Conservation (phyloP, 2,888 invertebrate species). For the Lasioglossum leucozonium region DNA sequence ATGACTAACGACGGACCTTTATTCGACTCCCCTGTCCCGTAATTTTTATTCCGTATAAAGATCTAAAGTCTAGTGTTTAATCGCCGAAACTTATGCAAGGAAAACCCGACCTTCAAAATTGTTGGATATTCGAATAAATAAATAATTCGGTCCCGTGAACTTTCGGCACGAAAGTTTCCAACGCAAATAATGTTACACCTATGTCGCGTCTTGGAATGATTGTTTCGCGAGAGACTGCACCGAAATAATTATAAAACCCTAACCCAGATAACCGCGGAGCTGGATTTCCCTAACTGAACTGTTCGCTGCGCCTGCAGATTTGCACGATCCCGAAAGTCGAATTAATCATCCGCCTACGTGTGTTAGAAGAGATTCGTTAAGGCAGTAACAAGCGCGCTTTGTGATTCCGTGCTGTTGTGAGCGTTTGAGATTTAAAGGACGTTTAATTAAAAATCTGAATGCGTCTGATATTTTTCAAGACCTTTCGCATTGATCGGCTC, state of each 20-base stretch:
- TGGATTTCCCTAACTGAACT: slow-evolving; percentile 1
- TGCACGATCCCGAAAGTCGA: slow-evolving; percentile 7
- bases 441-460: not conserved
- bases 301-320: slow-evolving; percentile 11
- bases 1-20: too few species aligned
- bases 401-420: not conserved
- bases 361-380: slow-evolving; percentile 27
- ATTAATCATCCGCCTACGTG: slow-evolving; percentile 20
- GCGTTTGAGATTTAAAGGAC: not conserved
- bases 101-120: not conserved
- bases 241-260: slow-evolving; percentile 31
- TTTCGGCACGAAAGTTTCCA: not conserved
- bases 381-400: not conserved
- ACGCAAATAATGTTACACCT: not conserved
- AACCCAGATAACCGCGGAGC: slow-evolving; percentile 7
- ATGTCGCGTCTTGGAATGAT: not conserved
- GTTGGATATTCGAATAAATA: not conserved
- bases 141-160: not conserved
- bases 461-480: not conserved
- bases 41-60: too few species aligned
- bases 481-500: not conserved
- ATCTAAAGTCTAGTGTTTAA: not conserved
- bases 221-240: not conserved
- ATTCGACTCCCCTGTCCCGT: too few species aligned
- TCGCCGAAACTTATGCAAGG: not conserved